Evolutionary conservation across 1,140 invertebrate genomes (phyloP), one percentile per base, ranked within the genome.

Genomic region (Metopolophium dirhodum): DNA sequence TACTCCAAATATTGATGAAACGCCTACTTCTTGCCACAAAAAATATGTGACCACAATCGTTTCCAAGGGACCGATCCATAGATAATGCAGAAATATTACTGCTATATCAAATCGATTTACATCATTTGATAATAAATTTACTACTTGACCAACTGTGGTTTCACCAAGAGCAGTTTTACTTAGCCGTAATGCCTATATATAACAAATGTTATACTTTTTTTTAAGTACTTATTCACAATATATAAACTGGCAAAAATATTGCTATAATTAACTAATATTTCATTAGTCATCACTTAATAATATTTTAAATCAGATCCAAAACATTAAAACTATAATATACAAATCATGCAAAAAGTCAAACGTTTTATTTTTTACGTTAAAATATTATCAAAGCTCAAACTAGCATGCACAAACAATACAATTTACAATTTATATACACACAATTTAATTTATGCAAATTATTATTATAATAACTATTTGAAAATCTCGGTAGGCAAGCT

Each of bases 71-170:
- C 97, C 98, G 89, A 98, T 96, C 97, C 97, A 98, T 94, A 98
- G 96, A 94, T 97, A 97, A 95, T 98, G 97, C 30, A 97, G 95
- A 94, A 97, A 97, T 90, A 96, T 96, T 22, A 97, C 95, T 2
- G 96, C 96, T 83, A 96, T 96, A 95, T 98, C 97, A 94, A 98
- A 96, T 45, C 96, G 96, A 94, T 96, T 97, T 90, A 97, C 97
- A 95, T 99, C 98, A 95, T 99, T 99, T 22, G 98, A 98, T 94
- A 99, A 96, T 14, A 99, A 96, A 95, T 99, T 99, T 26, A 99
- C 97, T 95, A 99, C 97, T 95, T 99, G 97, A 30, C 98, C 98
- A 61, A 96, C 96, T 8, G 97, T 98, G 9, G 97, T 98, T 94
- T 97, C 96, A 41, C 96, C 96, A 51, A 98, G 95, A 20, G 97